These are phyloP conservation scores for Chloroclystis v-ata DNA, from an alignment of 2,888 invertebrate genomes.

Conservation along the genomic window DNA sequence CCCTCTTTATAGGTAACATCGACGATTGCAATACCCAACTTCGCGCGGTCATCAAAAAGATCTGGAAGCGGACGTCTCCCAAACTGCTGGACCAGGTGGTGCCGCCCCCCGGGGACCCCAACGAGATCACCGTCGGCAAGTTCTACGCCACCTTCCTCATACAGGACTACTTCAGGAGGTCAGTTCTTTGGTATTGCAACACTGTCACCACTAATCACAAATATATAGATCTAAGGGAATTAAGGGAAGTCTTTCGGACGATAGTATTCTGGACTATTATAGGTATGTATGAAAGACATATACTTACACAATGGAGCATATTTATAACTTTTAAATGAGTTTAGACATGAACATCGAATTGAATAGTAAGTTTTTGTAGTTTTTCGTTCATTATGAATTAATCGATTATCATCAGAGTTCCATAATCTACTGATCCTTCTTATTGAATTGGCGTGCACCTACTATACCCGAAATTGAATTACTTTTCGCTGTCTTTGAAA, in stretches of 20 bases:
- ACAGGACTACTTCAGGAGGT: constrained; percentile 98
- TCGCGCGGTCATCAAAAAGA: constrained; percentile 95
- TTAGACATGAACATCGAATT: too few relatives aligned
- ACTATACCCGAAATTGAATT: too few relatives aligned
- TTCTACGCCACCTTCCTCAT: constrained; percentile 99
- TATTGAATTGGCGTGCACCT: too few relatives aligned
- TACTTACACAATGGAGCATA: too few relatives aligned
- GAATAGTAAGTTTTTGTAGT: too few relatives aligned
- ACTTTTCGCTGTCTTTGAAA: neutral
- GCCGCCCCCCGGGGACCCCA: constrained; percentile 98
- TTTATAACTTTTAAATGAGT: too few relatives aligned
- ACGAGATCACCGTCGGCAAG: constrained; percentile 99
- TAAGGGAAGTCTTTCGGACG: too few relatives aligned
- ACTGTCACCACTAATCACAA: neutral
- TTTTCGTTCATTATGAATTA: too few relatives aligned
- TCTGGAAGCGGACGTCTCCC: constrained; percentile 98
- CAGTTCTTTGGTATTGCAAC: neutral
- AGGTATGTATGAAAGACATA: too few relatives aligned
- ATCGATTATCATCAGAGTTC: too few relatives aligned
- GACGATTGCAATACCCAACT: constrained; percentile 97
- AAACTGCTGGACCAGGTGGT: constrained; percentile 98
- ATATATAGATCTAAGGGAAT: neutral
- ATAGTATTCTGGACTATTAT: too few relatives aligned
- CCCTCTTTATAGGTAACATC: constrained; percentile 83
- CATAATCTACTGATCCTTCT: too few relatives aligned